A percentile compares a stretch with the other conserved stretches of the same genome.
phyloP scores from a whole-genome alignment of 1,140 invertebrate genomes.

The Chrysoperla carnea region DNA sequence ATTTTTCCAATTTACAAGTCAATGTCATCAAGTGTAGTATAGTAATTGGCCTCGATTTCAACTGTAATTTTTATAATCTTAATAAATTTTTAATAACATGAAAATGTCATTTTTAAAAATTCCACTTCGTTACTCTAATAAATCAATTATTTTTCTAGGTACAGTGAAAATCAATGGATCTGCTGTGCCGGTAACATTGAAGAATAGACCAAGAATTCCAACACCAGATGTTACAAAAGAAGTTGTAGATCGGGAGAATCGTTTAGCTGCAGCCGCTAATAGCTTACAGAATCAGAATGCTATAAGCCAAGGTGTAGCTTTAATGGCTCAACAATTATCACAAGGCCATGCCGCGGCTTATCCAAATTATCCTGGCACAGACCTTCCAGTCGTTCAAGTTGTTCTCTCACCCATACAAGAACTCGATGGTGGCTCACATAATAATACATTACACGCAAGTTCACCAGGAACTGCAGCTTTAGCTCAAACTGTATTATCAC shows the following conservation, averaged over 20 bases:
- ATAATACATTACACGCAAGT: conserved; percentile 46
- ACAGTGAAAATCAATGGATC: conserved; percentile 39
- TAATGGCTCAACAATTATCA: conserved; percentile 36
- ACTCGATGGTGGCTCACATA: conserved; percentile 45
- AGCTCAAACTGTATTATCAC: conserved; percentile 49
- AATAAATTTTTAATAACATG: too few relatives aligned
- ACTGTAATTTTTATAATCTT: too few relatives aligned
- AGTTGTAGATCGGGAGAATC: conserved; percentile 46
- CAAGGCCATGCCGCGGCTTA: conserved; percentile 21
- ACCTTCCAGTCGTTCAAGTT: conserved; percentile 55
- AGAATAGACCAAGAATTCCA: conserved; percentile 63
- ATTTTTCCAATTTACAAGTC: neutral
- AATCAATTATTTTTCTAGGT: too few relatives aligned
- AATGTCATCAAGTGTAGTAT: neutral
- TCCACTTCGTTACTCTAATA: too few relatives aligned
- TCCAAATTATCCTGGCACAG: conserved; percentile 23
- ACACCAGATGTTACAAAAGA: conserved; percentile 73
- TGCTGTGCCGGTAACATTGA: conserved; percentile 41
- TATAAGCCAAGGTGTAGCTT: conserved; percentile 30
- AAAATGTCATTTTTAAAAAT: too few relatives aligned
- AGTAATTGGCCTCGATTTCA: neutral
- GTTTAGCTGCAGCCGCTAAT: conserved; percentile 27
- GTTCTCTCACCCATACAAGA: conserved; percentile 63
- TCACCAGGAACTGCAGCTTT: conserved; percentile 47
- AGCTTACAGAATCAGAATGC: neutral